Percentiles rank a stretch among this genome's conserved stretches.
phyloP scores from a whole-genome alignment of 1,140 invertebrate species.

The Brachionus manjavacas region DNA sequence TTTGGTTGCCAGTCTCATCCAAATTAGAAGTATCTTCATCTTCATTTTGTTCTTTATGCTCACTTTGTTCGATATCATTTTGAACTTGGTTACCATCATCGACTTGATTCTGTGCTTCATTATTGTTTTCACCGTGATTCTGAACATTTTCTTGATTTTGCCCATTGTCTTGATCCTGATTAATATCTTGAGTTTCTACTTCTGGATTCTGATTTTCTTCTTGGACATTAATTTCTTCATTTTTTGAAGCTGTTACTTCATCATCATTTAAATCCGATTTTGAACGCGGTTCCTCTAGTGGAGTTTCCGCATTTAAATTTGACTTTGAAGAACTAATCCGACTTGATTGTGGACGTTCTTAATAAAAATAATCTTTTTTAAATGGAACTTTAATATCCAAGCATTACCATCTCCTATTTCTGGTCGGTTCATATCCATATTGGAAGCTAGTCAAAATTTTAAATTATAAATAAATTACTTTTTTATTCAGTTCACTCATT shows the following conservation, averaged over 20 bases:
- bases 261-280: conserved; percentile 32
- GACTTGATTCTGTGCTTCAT: neutral
- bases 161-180: neutral
- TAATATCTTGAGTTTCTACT: neutral
- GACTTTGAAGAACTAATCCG: conserved; percentile 3
- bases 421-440: conserved; percentile 41
- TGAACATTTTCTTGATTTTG: neutral
- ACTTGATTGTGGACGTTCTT: neutral
- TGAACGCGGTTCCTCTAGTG: neutral
- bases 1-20: neutral
- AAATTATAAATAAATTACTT: neutral
- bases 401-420: neutral
- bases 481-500: neutral
- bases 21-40: neutral
- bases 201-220: neutral
- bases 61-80: neutral
- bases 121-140: neutral
- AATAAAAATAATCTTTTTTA: neutral
- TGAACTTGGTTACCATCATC: neutral
- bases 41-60: neutral
- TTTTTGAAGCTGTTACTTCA: neutral
- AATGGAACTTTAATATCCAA: neutral
- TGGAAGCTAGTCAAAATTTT: neutral
- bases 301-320: neutral
- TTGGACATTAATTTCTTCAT: neutral